Conservation (phyloP, 2,888 invertebrate species). For the Protonemura montana region DNA sequence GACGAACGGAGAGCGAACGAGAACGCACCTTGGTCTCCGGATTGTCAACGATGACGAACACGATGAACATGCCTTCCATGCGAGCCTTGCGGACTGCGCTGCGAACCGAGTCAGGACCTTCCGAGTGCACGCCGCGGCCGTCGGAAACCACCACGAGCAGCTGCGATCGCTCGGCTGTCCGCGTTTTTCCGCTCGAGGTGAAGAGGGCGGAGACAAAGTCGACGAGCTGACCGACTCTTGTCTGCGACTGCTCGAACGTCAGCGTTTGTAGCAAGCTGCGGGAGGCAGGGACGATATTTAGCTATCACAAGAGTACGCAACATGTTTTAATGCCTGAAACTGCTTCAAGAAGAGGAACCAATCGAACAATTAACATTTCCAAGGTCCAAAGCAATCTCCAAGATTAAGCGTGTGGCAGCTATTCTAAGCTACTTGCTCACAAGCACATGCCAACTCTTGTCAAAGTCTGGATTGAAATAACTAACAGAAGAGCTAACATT, state of each 20-base stretch:
- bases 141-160: conserved; percentile 93
- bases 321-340: too few relatives aligned
- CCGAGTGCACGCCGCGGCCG: conserved; percentile 88
- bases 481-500: too few relatives aligned
- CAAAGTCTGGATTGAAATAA: too few relatives aligned
- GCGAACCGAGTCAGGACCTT: conserved; percentile 77
- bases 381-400: too few relatives aligned
- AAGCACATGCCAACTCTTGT: too few relatives aligned
- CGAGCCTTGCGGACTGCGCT: conserved; percentile 82
- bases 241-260: conserved; percentile 89
- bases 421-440: too few relatives aligned
- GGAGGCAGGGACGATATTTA: not conserved
- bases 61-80: conserved; percentile 82
- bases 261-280: conserved; percentile 76
- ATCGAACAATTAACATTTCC: too few relatives aligned
- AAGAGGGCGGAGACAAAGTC: conserved; percentile 79
- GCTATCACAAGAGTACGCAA: too few relatives aligned
- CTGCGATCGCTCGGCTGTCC: conserved; percentile 74
- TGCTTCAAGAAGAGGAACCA: too few relatives aligned
- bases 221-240: conserved; percentile 82
- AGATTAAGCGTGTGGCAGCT: too few relatives aligned
- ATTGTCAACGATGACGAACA: conserved; percentile 96
- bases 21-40: conserved; percentile 80
- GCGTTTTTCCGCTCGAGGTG: conserved; percentile 59
- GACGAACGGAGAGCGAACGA: too few relatives aligned